Conservation (phyloP, 2,113 vertebrate species). For the Prinia subflava region DNA sequence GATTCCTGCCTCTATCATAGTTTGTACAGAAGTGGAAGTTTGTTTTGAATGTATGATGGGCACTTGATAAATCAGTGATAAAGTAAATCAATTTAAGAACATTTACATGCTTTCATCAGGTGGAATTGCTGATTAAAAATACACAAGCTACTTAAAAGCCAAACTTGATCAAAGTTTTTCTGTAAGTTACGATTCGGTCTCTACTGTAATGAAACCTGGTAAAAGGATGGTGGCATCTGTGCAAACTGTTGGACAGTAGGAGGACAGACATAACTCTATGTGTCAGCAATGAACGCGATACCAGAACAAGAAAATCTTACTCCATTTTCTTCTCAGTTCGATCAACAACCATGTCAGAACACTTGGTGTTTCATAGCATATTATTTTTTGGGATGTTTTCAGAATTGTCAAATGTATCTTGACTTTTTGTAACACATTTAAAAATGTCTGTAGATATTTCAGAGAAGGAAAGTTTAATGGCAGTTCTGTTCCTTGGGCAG, state of each 20-base stretch:
- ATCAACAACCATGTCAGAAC: accelerated
- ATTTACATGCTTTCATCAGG: background rate
- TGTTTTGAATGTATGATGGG: background rate
- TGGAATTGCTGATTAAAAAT: background rate
- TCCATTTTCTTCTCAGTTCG: background rate
- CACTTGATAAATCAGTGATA: background rate
- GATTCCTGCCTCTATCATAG: background rate
- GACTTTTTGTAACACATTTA: background rate
- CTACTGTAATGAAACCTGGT: background rate
- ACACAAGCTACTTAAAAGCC: background rate
- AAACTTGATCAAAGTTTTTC: background rate
- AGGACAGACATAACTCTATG: accelerated
- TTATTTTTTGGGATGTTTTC: background rate
- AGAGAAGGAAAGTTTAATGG: background rate
- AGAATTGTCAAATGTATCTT: background rate
- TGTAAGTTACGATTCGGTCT: background rate
- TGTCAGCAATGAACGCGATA: background rate
- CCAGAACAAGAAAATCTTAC: background rate
- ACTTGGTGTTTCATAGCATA: background rate
- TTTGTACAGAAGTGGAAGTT: background rate
- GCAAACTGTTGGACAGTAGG: background rate
- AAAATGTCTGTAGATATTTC: background rate
- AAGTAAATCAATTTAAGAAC: background rate
- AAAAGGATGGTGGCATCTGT: background rate
- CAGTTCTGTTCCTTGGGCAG: background rate